phyloP scores from a whole-genome alignment of 2,113 vertebrate genomes.

The Dicentrarchus labrax region DNA sequence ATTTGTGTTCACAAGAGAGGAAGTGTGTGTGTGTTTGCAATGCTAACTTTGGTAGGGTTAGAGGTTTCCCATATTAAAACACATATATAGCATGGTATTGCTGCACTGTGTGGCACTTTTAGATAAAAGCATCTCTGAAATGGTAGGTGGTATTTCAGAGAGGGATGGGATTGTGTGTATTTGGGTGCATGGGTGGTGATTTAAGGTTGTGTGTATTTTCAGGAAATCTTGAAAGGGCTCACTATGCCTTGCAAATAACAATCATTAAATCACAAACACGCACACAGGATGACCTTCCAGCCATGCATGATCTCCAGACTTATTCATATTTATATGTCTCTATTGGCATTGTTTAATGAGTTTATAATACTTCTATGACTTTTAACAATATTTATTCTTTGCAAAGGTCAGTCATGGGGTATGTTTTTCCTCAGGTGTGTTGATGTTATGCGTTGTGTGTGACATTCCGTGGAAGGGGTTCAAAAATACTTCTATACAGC shows the following conservation, averaged over 20 bases:
- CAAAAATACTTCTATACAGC: neutral
- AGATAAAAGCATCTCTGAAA: constrained; percentile 24
- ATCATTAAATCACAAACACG: neutral
- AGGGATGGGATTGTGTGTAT: neutral
- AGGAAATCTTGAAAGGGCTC: constrained; percentile 6
- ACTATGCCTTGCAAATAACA: neutral
- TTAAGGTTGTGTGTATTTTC: constrained; percentile 21
- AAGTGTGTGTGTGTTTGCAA: neutral
- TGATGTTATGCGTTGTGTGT: constrained; percentile 17
- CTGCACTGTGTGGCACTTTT: neutral
- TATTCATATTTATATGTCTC: constrained; percentile 11
- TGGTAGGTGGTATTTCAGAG: constrained; percentile 2
- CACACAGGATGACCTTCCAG: constrained; percentile 35
- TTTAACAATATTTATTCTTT: constrained; percentile 6
- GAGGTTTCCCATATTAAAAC: neutral
- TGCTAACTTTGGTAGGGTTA: neutral
- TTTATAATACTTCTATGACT: constrained; percentile 8
- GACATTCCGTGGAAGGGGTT: constrained; percentile 34
- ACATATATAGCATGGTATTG: neutral
- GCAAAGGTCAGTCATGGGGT: constrained; percentile 25
- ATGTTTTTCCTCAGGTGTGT: neutral
- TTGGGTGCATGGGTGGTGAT: neutral
- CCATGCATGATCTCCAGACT: neutral
- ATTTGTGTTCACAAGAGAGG: no score
- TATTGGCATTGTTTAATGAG: constrained; percentile 3